phyloP scores from a whole-genome alignment of 2,113 vertebrate genomes.

The Athene cunicularia region DNA sequence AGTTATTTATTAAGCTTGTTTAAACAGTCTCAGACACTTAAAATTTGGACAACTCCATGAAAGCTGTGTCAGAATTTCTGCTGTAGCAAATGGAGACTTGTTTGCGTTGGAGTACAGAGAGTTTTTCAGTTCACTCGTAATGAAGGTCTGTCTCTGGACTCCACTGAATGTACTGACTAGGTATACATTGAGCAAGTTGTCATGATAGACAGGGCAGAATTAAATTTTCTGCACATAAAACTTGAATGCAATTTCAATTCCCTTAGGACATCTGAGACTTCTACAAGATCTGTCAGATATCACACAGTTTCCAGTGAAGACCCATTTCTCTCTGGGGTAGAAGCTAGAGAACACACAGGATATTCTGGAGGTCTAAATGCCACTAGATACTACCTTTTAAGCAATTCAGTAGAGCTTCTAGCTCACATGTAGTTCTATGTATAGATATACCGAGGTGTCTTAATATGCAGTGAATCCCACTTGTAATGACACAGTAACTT shows the following conservation, averaged over 20 bases:
- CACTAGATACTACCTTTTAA: not conserved
- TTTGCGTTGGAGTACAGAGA: not conserved
- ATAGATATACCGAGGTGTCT: not conserved
- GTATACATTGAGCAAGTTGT: not conserved
- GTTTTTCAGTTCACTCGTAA: not conserved
- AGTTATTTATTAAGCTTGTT: not conserved
- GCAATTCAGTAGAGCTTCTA: not conserved
- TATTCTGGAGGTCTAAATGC: not conserved
- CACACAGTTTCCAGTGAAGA: not conserved
- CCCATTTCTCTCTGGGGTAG: rapidly evolving
- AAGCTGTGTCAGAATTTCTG: not conserved
- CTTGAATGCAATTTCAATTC: not conserved
- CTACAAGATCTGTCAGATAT: not conserved
- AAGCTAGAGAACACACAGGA: not conserved
- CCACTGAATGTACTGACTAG: not conserved
- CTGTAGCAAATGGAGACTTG: not conserved
- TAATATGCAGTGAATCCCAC: not conserved
- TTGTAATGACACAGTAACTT: not conserved
- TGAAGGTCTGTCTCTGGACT: not conserved
- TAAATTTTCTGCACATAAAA: not conserved
- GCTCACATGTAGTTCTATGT: not conserved
- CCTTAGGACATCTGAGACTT: not conserved
- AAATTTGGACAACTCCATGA: not conserved
- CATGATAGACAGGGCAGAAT: not conserved
- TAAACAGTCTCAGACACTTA: not conserved